Conservation (phyloP, 2,888 invertebrate species). For the Lordiphosa fenestrarum region DNA sequence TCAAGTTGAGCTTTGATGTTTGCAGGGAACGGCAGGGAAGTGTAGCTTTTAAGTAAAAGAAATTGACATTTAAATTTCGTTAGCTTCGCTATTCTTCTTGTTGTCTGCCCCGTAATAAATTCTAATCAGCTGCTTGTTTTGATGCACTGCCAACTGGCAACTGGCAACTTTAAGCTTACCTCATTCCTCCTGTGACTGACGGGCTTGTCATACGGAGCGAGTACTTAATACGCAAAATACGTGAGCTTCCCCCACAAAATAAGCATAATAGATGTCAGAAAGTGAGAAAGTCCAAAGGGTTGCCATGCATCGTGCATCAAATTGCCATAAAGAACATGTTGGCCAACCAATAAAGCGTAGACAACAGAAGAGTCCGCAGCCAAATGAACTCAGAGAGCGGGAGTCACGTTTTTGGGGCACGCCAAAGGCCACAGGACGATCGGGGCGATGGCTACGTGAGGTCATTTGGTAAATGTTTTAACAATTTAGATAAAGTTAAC, state of each 20-base stretch:
- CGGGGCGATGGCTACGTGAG: constrained; percentile 69
- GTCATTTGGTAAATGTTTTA: constrained; percentile 77
- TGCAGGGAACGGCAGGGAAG: too few relatives aligned
- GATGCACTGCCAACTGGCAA: constrained; percentile 3
- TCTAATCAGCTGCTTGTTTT: constrained; percentile 7
- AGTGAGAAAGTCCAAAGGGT: constrained; percentile 47
- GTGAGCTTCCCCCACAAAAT: constrained; percentile 50
- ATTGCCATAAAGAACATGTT: constrained; percentile 63
- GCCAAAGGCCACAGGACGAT: constrained; percentile 41
- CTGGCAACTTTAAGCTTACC: constrained; percentile 17
- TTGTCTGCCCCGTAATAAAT: neutral
- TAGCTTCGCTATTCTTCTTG: too few relatives aligned
- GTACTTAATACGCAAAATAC: constrained; percentile 55
- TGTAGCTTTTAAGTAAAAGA: too few relatives aligned
- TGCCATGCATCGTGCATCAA: constrained; percentile 60
- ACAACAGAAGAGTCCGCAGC: constrained; percentile 27
- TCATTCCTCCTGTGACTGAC: constrained; percentile 36
- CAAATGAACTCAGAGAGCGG: constrained; percentile 46
- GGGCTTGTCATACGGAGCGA: constrained; percentile 47
- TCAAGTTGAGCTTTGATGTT: constrained; percentile 23
- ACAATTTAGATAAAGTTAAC: constrained; percentile 79
- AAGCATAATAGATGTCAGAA: constrained; percentile 66
- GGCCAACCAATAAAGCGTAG: constrained; percentile 63
- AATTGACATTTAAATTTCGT: too few relatives aligned
- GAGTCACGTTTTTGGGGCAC: constrained; percentile 47